phyloP scores from a whole-genome alignment of 2,888 invertebrate species.

The Nematopogon swammerdamellus region DNA sequence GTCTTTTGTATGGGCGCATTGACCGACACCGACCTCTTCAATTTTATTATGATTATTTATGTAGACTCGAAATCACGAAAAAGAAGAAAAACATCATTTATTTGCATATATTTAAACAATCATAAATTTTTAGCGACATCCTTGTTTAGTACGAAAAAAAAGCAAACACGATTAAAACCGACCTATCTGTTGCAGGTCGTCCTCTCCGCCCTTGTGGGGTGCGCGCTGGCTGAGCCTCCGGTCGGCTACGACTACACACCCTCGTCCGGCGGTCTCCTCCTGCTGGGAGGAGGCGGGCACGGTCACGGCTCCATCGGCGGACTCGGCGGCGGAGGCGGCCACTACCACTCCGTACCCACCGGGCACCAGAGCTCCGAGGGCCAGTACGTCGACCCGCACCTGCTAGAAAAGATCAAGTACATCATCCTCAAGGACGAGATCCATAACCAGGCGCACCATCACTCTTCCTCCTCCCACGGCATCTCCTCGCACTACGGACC shows the following conservation, averaged over 20 bases:
- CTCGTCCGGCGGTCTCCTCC: conserved; percentile 22
- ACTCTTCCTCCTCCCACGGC: conserved; percentile 48
- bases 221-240: conserved; percentile 74
- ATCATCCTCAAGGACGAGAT: conserved; percentile 79
- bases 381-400: conserved; percentile 74
- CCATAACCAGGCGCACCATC: conserved; percentile 48
- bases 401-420: conserved; percentile 79
- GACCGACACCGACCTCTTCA: too few relatives aligned
- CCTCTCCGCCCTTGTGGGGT: conserved; percentile 72
- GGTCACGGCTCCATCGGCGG: conserved; percentile 35
- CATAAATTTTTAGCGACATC: neutral
- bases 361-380: conserved; percentile 80
- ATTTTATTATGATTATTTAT: too few relatives aligned
- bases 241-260: conserved; percentile 66
- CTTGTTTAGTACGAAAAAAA: too few relatives aligned
- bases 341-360: conserved; percentile 70
- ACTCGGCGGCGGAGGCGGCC: conserved; percentile 54
- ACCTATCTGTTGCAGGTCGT: conserved; percentile 41
- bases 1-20: neutral
- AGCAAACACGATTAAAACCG: neutral
- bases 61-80: too few relatives aligned
- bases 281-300: conserved; percentile 23
- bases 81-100: too few relatives aligned
- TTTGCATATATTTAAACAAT: neutral
- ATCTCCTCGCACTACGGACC: conserved; percentile 54